A percentile compares a stretch with the other conserved stretches of the same genome.
Evolutionary conservation across 1,140 invertebrate species (phyloP).

Genomic region (Aphelenchoides besseyi): DNA sequence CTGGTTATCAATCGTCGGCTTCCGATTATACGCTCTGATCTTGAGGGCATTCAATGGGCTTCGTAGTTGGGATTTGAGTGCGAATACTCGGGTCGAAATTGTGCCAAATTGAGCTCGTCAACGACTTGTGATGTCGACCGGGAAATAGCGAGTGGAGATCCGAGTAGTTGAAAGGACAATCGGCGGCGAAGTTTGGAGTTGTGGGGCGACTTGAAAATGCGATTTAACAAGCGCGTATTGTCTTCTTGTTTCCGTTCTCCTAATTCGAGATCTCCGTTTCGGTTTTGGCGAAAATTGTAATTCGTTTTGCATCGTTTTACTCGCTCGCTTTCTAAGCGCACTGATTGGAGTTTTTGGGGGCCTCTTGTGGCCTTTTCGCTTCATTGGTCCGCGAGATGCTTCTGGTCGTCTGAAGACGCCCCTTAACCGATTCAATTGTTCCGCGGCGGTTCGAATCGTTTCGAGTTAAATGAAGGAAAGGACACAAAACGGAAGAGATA

Average conservation of each 20-base stretch:
- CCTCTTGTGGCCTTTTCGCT: background rate
- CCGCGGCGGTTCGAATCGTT: background rate
- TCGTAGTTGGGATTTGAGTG: no score
- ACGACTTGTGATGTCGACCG: no score
- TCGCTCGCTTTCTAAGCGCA: background rate
- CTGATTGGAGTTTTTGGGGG: background rate
- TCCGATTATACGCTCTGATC: no score
- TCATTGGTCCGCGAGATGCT: background rate
- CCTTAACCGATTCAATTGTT: background rate
- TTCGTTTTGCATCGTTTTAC: background rate
- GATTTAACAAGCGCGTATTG: constrained; percentile 5
- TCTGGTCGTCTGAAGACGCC: background rate
- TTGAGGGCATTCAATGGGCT: no score
- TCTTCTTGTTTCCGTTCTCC: background rate
- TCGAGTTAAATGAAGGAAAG: background rate
- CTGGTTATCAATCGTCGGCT: no score
- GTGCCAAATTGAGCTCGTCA: no score
- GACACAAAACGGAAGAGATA: constrained; percentile 3
- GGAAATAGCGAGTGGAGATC: no score
- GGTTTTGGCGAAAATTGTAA: background rate
- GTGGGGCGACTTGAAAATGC: background rate
- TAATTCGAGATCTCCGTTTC: background rate
- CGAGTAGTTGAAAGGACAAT: background rate
- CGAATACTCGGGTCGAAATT: no score
- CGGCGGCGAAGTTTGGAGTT: background rate